Evolutionary conservation across 2,797 vertebrate species (phyloP).

Genomic region (Malacoraja senta): DNA sequence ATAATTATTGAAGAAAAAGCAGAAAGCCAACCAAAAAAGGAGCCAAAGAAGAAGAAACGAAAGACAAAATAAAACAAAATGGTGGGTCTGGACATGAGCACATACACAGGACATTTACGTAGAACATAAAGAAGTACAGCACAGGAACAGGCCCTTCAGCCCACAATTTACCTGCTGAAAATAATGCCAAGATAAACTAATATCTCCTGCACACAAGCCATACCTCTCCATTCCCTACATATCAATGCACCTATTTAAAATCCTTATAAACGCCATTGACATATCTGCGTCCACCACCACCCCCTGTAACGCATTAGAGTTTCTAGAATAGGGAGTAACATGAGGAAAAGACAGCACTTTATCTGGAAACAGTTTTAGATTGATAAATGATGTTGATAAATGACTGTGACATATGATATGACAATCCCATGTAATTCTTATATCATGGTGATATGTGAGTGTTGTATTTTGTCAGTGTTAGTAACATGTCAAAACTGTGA

Average conservation of each 20-base stretch:
- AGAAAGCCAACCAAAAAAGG: not conserved
- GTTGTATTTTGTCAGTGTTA: not conserved
- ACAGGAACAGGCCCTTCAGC: too few species aligned
- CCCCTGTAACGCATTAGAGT: not conserved
- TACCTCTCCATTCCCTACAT: too few species aligned
- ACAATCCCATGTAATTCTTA: not conserved
- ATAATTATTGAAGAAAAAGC: not conserved
- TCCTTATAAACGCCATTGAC: too few species aligned
- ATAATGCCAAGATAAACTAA: too few species aligned
- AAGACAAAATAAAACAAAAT: not conserved
- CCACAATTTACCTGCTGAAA: too few species aligned
- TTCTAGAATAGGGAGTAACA: not conserved
- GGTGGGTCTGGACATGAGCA: not conserved
- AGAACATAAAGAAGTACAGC: too few species aligned
- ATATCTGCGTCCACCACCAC: too few species aligned
- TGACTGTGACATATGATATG: not conserved
- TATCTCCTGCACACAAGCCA: too few species aligned
- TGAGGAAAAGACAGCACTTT: not conserved
- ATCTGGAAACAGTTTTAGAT: not conserved
- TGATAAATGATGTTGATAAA: slow-evolving; percentile 20
- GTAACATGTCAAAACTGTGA: not conserved
- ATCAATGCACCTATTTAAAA: too few species aligned
- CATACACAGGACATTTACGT: not conserved
- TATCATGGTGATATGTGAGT: not conserved
- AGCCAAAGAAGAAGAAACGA: not conserved